These are phyloP conservation scores for Pyrgus malvae DNA, from an alignment of 2,888 invertebrate species.

Conservation along the genomic window DNA sequence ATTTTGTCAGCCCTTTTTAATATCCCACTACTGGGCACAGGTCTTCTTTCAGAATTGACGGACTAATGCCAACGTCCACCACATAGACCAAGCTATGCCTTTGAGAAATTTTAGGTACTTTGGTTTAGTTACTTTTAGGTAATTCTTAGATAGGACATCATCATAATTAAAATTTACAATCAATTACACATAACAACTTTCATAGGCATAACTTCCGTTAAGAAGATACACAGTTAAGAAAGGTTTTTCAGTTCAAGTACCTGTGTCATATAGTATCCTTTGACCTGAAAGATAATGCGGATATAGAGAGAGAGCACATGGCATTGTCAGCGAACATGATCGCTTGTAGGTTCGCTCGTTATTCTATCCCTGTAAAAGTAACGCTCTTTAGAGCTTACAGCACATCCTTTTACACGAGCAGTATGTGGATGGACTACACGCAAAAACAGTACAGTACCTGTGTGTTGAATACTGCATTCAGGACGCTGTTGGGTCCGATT, in stretches of 20 bases:
- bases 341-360: slow-evolving; percentile 16
- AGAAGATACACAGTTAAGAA: not conserved
- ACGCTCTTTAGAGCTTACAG: not conserved
- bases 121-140: too few relatives aligned
- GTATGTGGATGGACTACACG: not conserved
- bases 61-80: too few relatives aligned
- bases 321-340: slow-evolving; percentile 26
- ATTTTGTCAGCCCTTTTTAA: too few relatives aligned
- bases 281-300: slow-evolving; percentile 15
- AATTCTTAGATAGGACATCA: too few relatives aligned
- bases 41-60: too few relatives aligned
- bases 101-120: too few relatives aligned
- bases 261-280: not conserved
- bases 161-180: too few relatives aligned
- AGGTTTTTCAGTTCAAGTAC: not conserved
- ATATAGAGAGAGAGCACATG: slow-evolving; percentile 24
- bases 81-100: too few relatives aligned
- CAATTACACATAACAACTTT: too few relatives aligned
- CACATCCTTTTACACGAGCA: not conserved
- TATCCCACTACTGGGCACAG: too few relatives aligned
- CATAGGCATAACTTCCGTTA: not conserved
- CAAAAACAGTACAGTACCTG: not conserved
- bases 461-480: not conserved
- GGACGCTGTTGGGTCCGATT: not conserved
- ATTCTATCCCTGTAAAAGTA: not conserved